Base-by-base conservation (phyloP, 2,888 invertebrate species). In the Dryocosmus kuriphilus region DNA sequence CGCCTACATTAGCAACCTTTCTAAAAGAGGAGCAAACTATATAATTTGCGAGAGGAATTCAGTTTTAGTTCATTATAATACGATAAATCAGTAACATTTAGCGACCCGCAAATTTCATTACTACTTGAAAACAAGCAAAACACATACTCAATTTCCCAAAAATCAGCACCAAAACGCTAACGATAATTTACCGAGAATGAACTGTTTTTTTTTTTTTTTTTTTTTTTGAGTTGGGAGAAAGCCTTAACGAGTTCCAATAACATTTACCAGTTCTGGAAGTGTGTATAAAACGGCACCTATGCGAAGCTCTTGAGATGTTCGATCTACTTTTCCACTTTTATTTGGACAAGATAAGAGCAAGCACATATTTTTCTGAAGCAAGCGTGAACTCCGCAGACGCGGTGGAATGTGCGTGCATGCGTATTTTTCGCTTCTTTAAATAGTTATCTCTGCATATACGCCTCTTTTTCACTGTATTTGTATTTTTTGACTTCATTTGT, bases 241-340 rank as follows among this genome's bases (percentile, higher is more conserved):
- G 71, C 30, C 27, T 19, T 51, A 71, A 71, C 71, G 71, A 71
- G 71, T 51, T 51, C 30, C 71, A 71, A 51, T 51, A 71, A 46
- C 71, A 71, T 30, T 71, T 57, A 57, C 57, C 24, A 57, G 57
- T 57, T 22, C 57, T 24, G 57, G 9, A 14, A n/a, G 51, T 51
- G 51, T 32, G 71, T 71, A 51, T 51, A 71, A 71, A 71, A 51
- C 30, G 30, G 51, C 51, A 71, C 71, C 71, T 51, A 71, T 71
- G 51, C 30, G 51, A 71, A 71, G 71, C 71, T 51, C 71, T 71
- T 46, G 71, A 71, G 32, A 71, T 71, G 71, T 71, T 30, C 71
- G 71, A 71, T 51, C 51, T 51, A 51, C 51, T 71, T 51, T 46
- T 71, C 51, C 51, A 71, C 32, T 71, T 71, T 51, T 71, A 30